phyloP scores from a whole-genome alignment of 2,113 vertebrate genomes.

The Bostrychus sinensis region DNA sequence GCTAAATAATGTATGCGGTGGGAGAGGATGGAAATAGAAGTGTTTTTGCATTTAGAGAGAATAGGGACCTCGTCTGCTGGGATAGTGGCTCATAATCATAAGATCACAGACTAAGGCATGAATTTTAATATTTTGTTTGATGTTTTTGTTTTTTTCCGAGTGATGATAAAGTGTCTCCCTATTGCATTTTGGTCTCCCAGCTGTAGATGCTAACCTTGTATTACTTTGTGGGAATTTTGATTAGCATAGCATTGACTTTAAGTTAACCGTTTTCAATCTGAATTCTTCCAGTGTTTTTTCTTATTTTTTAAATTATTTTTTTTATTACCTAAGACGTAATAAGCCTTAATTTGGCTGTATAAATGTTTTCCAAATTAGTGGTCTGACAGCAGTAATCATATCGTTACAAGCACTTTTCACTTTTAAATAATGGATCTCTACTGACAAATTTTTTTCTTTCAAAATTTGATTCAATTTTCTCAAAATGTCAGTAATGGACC shows the following conservation, averaged over 20 bases:
- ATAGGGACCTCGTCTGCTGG: constrained; percentile 39
- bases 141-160: not conserved
- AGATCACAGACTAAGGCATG: constrained; percentile 24
- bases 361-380: too few relatives aligned
- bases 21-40: constrained; percentile 1
- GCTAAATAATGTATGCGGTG: constrained; percentile 64
- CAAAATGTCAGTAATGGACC: too few relatives aligned
- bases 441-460: too few relatives aligned
- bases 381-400: too few relatives aligned
- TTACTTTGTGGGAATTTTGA: not conserved
- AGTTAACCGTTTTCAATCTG: too few relatives aligned
- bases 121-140: constrained; percentile 43
- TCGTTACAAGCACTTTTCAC: too few relatives aligned
- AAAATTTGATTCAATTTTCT: too few relatives aligned
- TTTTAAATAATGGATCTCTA: too few relatives aligned
- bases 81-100: constrained; percentile 45
- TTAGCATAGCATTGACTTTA: constrained; percentile 23
- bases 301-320: too few relatives aligned
- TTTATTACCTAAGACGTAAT: too few relatives aligned
- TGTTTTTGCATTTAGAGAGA: constrained; percentile 31
- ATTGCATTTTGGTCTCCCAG: constrained; percentile 19
- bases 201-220: constrained; percentile 12
- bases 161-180: constrained; percentile 22
- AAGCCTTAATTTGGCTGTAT: too few relatives aligned
- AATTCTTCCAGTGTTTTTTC: too few relatives aligned